Percentiles rank a stretch among this genome's conserved stretches.
Evolutionary conservation across 2,797 vertebrate genomes (phyloP).

Genomic region (Manis pentadactyla): DNA sequence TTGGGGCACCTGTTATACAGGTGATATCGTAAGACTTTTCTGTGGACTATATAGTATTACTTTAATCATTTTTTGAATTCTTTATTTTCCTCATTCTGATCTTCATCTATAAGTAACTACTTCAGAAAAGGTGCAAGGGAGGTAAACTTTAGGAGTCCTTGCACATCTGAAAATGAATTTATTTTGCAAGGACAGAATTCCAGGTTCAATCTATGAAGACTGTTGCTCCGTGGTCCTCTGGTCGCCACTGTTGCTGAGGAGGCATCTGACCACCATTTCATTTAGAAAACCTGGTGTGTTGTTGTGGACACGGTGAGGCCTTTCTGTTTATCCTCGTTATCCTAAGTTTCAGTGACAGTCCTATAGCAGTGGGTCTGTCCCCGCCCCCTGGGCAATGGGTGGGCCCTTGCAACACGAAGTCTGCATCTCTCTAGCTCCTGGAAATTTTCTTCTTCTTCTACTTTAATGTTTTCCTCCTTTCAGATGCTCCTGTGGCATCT

Average conservation of each 20-base stretch:
- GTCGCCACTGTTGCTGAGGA: not conserved
- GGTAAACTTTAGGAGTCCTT: not conserved
- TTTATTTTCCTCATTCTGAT: not conserved
- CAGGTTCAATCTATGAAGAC: not conserved
- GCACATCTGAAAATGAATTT: not conserved
- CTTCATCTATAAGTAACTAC: not conserved
- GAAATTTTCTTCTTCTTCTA: not conserved
- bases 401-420: not conserved
- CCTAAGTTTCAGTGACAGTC: not conserved
- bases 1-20: not conserved
- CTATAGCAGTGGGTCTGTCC: not conserved
- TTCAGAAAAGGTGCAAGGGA: not conserved
- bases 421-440: not conserved
- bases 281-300: not conserved
- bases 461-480: slow-evolving; percentile 4
- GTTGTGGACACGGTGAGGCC: not conserved
- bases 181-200: not conserved
- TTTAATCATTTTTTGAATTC: not conserved
- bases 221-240: not conserved
- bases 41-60: not conserved
- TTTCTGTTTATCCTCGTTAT: not conserved
- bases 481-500: not conserved
- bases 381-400: not conserved
- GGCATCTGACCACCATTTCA: not conserved
- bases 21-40: not conserved